phyloP scores from a whole-genome alignment of 2,797 vertebrate genomes.

The Orientallactaga sibirica region DNA sequence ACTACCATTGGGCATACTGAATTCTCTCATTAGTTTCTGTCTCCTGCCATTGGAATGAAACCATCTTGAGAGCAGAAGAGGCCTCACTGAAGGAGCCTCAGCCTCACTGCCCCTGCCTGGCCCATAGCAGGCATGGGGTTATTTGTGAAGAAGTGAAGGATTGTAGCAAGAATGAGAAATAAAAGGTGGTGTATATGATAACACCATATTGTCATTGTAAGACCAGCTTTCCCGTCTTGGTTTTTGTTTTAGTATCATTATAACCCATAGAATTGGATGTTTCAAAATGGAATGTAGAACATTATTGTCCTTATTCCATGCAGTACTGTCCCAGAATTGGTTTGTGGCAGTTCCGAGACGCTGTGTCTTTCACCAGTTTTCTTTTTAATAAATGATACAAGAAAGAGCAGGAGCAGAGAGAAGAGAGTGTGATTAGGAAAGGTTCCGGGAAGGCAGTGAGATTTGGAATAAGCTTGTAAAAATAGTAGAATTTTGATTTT shows the following conservation, averaged over 20 bases:
- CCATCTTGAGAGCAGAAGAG: background rate
- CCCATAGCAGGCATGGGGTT: background rate
- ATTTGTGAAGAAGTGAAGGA: background rate
- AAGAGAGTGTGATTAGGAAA: background rate
- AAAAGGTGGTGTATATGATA: background rate
- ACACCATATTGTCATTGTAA: background rate
- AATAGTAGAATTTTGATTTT: background rate
- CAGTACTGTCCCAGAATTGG: background rate
- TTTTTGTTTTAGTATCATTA: background rate
- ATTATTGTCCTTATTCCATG: background rate
- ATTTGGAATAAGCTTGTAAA: background rate
- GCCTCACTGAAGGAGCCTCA: background rate
- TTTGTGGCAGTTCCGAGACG: background rate
- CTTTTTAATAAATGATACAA: background rate
- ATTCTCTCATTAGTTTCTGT: background rate
- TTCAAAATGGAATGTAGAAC: background rate
- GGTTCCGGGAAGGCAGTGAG: background rate
- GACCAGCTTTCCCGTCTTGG: background rate
- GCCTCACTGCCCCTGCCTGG: background rate
- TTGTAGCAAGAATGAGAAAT: background rate
- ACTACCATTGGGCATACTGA: background rate
- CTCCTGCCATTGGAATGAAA: background rate
- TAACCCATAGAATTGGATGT: background rate
- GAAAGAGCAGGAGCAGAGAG: background rate
- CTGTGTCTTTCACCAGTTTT: background rate